Base-by-base conservation (phyloP, 2,888 invertebrate species). In the Scrobipalpa atriplicella region DNA sequence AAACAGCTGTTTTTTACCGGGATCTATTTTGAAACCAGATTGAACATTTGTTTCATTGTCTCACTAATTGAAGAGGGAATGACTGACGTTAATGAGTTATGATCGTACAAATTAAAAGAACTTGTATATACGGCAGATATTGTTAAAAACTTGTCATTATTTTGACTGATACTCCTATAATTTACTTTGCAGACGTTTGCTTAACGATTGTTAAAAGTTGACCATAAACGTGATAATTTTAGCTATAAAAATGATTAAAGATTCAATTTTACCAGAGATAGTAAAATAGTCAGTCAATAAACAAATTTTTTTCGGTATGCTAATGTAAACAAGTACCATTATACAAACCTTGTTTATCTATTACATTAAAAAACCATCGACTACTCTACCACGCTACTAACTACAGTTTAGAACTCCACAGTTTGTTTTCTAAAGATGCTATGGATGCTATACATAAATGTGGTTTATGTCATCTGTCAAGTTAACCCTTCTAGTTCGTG, bases 401-500 rank as follows among this genome's bases (percentile, higher is more conserved):
- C 52, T 18, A 16, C 18, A 52, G 7, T 7, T 16, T 0, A 19
- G 18, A 52, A 7, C 7, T 18, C 54, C 47, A 7, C 47, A 47
- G 47, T 47, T 16, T 47, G 13, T 43, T 43, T 43, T 10, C 43
- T 2, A 43, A 8, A 5, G 13, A 10, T 2, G 43, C 58, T 38
- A 58, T n/a, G 29, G 18, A 38, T 58, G 29, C 38, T 38, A 18
- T 58, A 36, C 36, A 38, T 58, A 58, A 36, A 29, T 58, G 58
- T 38, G 58, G 58, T 16, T 58, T 29, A 58, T 16, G 38, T 58
- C 58, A 58, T 58, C 47, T 8, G 21, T 65, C 68, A 52, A 62
- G 65, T 73, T 70, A 77, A 75, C 75, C 71, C 73, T 74, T 75
- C 54, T 72, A 73, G 75, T 72, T 64, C 65, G 67, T 65, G 58